Conservation (phyloP, 2,888 invertebrate species). For the Caenorhabditis uteleia region DNA sequence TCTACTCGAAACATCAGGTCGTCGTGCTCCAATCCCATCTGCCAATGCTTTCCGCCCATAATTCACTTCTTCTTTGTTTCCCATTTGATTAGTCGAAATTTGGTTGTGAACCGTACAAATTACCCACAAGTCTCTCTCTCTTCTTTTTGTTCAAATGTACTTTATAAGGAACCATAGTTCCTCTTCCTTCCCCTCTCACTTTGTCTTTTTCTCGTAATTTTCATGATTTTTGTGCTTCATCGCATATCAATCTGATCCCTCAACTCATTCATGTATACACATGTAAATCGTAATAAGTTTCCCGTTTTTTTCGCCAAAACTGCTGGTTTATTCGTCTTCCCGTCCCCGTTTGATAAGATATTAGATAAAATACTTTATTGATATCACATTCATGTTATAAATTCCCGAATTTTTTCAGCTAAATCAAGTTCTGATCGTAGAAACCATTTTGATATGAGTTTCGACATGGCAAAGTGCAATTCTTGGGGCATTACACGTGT, state of each 20-base stretch:
- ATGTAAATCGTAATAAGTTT: too few species aligned
- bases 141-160: constrained; percentile 9
- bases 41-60: constrained; percentile 20
- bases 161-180: constrained; percentile 4
- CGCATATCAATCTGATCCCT: too few species aligned
- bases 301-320: too few species aligned
- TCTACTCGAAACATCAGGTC: constrained; percentile 42
- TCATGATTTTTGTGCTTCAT: background rate
- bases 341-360: too few species aligned
- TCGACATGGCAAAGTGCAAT: constrained; percentile 24
- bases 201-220: background rate
- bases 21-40: constrained; percentile 35
- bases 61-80: too few species aligned
- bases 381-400: too few species aligned
- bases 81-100: too few species aligned
- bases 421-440: constrained; percentile 25
- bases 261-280: too few species aligned
- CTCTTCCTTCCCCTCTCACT: constrained; percentile 1
- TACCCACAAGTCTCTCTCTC: background rate
- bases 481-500: constrained; percentile 16
- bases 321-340: too few species aligned
- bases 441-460: constrained; percentile 29
- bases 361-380: too few species aligned
- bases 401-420: constrained; percentile 6
- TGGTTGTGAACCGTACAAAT: constrained; percentile 30